phyloP scores from a whole-genome alignment of 2,113 vertebrate genomes.

The Gambusia holbrooki region DNA sequence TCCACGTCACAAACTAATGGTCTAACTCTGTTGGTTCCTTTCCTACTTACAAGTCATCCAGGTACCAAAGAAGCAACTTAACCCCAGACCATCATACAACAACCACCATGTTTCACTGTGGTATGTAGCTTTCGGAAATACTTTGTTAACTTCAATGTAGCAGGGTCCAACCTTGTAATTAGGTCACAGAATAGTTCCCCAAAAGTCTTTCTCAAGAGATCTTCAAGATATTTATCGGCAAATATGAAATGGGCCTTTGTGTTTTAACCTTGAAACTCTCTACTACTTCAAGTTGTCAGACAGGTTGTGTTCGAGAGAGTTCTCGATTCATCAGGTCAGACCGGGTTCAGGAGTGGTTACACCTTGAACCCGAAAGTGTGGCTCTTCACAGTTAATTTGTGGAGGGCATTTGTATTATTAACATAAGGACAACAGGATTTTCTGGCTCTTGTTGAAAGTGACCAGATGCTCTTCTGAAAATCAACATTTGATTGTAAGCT shows the following conservation, averaged over 20 bases:
- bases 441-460: too few relatives aligned
- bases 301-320: not conserved
- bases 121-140: not conserved
- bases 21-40: not conserved
- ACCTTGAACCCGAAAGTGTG: not conserved
- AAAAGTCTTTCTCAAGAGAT: not conserved
- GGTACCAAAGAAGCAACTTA: not conserved
- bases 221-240: not conserved
- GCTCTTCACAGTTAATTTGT: not conserved
- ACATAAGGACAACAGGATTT: not conserved
- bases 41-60: not conserved
- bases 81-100: not conserved
- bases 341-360: not conserved
- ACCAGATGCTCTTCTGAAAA: too few relatives aligned
- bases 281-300: not conserved
- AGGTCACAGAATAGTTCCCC: not conserved
- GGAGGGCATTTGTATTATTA: not conserved
- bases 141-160: not conserved
- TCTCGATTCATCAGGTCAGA: not conserved
- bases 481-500: too few relatives aligned
- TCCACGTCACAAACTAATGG: too few relatives aligned
- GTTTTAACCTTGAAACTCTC: not conserved
- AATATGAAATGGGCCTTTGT: not conserved
- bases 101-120: not conserved
- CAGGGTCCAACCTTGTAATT: not conserved